Percentiles rank a stretch among this genome's conserved stretches.
These are phyloP conservation scores for Sinotaia quadrata DNA, from an alignment of 2,888 invertebrate genomes.

Conservation along the genomic window DNA sequence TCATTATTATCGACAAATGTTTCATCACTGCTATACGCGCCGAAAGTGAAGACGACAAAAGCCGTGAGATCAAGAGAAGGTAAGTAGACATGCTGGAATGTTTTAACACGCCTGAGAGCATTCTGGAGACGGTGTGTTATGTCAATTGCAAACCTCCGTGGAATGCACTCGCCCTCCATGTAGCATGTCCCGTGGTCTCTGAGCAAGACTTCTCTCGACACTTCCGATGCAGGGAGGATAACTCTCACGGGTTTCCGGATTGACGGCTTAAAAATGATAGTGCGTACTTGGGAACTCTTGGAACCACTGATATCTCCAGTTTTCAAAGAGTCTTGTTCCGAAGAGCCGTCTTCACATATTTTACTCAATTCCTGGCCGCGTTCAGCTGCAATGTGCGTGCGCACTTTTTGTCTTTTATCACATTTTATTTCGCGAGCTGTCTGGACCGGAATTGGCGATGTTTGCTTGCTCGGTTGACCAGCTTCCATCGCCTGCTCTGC, in stretches of 20 bases:
- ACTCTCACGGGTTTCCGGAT: not conserved
- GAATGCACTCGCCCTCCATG: conserved; percentile 34
- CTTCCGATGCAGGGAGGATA: not conserved
- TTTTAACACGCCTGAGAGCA: not conserved
- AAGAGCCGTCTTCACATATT: too few relatives aligned
- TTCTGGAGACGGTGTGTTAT: conserved; percentile 33
- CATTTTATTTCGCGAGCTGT: too few relatives aligned
- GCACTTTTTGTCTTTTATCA: too few relatives aligned
- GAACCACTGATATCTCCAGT: too few relatives aligned
- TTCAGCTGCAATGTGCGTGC: too few relatives aligned
- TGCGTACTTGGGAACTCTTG: too few relatives aligned
- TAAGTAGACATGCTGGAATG: not conserved
- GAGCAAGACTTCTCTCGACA: conserved; percentile 1
- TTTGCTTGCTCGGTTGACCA: too few relatives aligned
- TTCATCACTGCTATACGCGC: conserved; percentile 19
- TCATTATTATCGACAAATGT: not conserved
- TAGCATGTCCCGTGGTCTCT: conserved; percentile 21
- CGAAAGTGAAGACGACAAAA: conserved; percentile 29
- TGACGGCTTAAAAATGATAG: not conserved
- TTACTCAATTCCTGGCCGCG: too few relatives aligned
- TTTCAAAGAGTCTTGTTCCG: too few relatives aligned
- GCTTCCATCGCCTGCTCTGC: too few relatives aligned
- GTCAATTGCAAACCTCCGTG: conserved; percentile 37
- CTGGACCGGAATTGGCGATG: too few relatives aligned
- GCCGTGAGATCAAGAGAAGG: conserved; percentile 23